phyloP scores from a whole-genome alignment of 2,113 vertebrate species.

The Etia nguti region DNA sequence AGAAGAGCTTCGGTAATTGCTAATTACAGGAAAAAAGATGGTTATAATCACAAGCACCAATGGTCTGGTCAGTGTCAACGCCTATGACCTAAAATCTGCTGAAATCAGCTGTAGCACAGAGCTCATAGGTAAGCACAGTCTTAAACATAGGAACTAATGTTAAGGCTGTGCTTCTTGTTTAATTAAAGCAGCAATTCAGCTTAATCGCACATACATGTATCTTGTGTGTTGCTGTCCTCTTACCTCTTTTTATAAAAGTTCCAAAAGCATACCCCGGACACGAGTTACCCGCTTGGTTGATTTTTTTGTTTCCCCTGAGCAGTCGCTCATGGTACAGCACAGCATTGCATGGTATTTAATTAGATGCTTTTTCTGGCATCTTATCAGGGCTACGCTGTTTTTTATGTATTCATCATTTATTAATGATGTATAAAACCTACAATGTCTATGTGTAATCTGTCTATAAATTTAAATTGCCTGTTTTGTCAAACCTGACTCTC shows the following conservation, averaged over 20 bases:
- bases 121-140: background rate
- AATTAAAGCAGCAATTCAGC: background rate
- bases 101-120: background rate
- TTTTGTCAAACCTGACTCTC: background rate
- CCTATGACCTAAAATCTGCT: background rate
- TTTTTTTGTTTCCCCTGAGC: conserved; percentile 20
- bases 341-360: conserved; percentile 56
- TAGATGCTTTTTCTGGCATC: conserved; percentile 41
- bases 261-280: conserved; percentile 40
- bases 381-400: background rate
- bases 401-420: background rate
- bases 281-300: conserved; percentile 47
- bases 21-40: conserved; percentile 31
- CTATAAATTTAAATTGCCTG: background rate
- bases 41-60: conserved; percentile 7
- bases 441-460: background rate
- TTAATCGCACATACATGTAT: background rate
- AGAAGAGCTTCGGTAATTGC: conserved; percentile 35
- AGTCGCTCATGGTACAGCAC: conserved; percentile 18
- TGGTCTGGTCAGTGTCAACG: background rate
- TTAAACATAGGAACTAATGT: background rate
- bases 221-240: conserved; percentile 51
- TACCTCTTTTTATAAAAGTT: conserved; percentile 53
- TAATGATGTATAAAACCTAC: background rate
- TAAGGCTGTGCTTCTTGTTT: background rate